Evolutionary conservation across 2,888 invertebrate genomes (phyloP).

Genomic region (Polietes domitor): DNA sequence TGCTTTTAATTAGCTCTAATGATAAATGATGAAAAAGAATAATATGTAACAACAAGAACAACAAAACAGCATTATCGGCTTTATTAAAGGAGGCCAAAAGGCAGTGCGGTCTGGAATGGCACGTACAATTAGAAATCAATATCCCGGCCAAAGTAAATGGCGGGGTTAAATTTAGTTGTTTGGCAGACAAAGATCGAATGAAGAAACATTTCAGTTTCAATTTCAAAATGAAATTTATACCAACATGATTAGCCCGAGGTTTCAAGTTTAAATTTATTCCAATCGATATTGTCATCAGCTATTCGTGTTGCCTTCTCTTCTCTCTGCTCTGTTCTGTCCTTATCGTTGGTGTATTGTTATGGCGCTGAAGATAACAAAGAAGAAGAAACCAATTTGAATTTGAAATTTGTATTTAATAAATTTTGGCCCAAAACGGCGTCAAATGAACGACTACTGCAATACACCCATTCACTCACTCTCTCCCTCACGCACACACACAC

Average conservation of each 20-base stretch:
- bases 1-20: conserved; percentile 54
- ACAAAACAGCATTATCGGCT: background rate
- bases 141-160: background rate
- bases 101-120: background rate
- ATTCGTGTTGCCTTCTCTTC: background rate
- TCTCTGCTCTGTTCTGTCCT: background rate
- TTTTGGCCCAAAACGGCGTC: conserved; percentile 40
- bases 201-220: background rate
- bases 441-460: conserved; percentile 55
- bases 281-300: background rate
- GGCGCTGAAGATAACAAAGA: background rate
- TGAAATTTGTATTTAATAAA: background rate
- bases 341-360: background rate
- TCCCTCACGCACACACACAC: conserved; percentile 5
- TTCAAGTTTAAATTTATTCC: background rate
- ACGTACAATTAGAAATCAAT: conserved; percentile 50
- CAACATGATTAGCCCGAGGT: background rate
- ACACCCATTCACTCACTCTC: background rate
- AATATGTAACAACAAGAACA: background rate
- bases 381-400: background rate
- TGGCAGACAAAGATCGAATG: background rate
- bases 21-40: conserved; percentile 22
- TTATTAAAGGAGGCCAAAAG: conserved; percentile 20
- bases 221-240: conserved; percentile 9
- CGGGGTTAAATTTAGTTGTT: background rate